Evolutionary conservation across 1,140 invertebrate genomes (phyloP), one percentile per base, ranked within the genome.

Genomic region (Solenopsis fugax): DNA sequence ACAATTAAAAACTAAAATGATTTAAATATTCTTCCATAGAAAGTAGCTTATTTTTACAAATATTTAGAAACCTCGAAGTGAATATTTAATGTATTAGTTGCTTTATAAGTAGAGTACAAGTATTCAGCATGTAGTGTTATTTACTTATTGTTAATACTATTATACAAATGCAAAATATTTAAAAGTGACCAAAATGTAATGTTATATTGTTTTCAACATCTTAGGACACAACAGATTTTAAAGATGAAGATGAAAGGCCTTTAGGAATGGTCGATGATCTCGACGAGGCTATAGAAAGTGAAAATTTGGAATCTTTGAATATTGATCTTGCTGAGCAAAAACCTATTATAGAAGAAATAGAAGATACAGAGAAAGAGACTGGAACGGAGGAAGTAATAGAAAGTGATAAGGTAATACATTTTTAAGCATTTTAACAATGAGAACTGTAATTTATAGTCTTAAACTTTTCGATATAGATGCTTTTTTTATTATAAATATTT

Each of bases 191-290:
- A 2, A 78, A 50, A 24, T 34, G 0, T 73, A 12, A 87, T 69
- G n/a, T n/a, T n/a, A 48, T 50, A 34, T 69, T 10, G 37, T 2
- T 21, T 62, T 34, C 21, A 62, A 84, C 21, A 52, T 75, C 93
- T 95, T 60, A 96, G 95, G 76, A 97, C 96, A 95, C 97, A 96
- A 94, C 97, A 67, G 91, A 94, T 52, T 64, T 80, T 48, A 92
- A 94, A 71, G 92, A 93, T 34, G 94, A 95, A 21, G 95, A 94
- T 4, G 95, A 96, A 69, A 93, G 91, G 34, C 64, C 88, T 62
- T 86, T 88, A 58, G 58, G 76, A 4, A 37, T 64, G 37, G 84
- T 89, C 41, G 73, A 85, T 54, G 88, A 81, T 56, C n/a, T 24
- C 21, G 21, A 10, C 1, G 72, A 86, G 6, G 29, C 34, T 71